Evolutionary conservation across 2,797 vertebrate genomes (phyloP), one percentile per base, ranked within the genome.

Genomic region (Meda fulgida): DNA sequence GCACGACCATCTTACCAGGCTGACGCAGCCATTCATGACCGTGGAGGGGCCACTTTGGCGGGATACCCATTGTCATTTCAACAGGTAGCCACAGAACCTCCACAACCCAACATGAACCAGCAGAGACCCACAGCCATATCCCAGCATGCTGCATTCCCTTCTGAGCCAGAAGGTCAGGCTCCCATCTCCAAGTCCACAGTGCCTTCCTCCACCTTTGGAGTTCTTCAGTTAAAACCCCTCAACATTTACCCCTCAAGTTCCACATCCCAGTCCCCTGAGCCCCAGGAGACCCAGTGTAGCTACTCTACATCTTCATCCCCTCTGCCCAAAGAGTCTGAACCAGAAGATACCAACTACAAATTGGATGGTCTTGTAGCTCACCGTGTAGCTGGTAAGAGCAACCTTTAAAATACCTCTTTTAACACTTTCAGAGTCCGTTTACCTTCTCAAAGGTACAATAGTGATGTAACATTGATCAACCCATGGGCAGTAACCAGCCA

Each of bases 331-430:
- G 95, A 96, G 5, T 89, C 86, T 58, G 95, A 95, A 0, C 92
- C 94, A 0, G 97, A 97, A 81, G 96, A 96, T 69, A 95, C 95
- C 16, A 94, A 94, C 14, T 95, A 98, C 93, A 97, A 96, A 77
- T 92, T 99, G 85, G 97, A 98, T 89, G 98, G 98, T 66, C 94
- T 99, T 88, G 98, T 99, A 89, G 97, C 98, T 83, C 97, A 99
- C 78, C 95, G 98, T 87, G 95, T 99, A 78, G 98, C 98, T 94
- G 98, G 98, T 99, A 97, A 95, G 93, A 87, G 79, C 14, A 78
- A 23, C 31, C 48, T 40, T 48, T 63, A 7, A 65, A 29, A 46
- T 53, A 9, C 1, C 23, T 51, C 29, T 69, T 81, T 19, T 16
- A 55, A 36, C 1, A 18, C 8, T 67, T 21, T n/a, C 29, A 31